Evolutionary conservation across 2,113 vertebrate genomes (phyloP).

Genomic region (Caracal caracal): DNA sequence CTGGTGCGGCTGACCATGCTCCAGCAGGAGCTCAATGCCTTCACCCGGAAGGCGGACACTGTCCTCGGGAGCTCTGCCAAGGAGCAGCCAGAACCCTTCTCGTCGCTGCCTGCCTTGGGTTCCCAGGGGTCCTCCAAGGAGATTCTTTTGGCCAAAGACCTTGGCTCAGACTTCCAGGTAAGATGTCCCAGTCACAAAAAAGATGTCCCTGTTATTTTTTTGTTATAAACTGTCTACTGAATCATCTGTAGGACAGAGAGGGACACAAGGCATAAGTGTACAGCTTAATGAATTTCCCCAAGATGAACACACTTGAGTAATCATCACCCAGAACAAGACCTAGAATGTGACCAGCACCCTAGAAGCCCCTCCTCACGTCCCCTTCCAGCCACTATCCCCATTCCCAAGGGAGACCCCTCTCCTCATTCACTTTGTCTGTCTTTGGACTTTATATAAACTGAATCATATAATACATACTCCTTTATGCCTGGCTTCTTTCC

Average conservation of each 20-base stretch:
- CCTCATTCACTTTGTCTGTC: neutral
- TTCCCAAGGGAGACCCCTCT: neutral
- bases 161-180: constrained; percentile 91
- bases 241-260: neutral
- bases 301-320: neutral
- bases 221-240: neutral
- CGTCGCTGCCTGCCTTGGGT: constrained; percentile 74
- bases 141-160: constrained; percentile 84
- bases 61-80: constrained; percentile 83
- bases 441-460: neutral
- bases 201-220: neutral
- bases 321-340: neutral
- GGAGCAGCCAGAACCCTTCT: constrained; percentile 86
- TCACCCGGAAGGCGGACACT: constrained; percentile 90
- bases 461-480: too few species aligned
- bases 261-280: neutral
- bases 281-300: neutral
- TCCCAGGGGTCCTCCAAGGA: constrained; percentile 85
- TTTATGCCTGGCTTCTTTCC: neutral
- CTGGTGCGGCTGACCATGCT: constrained; percentile 92
- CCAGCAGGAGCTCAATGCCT: constrained; percentile 92
- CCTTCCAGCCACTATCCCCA: neutral
- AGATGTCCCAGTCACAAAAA: neutral
- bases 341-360: neutral
- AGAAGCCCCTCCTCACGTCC: neutral